These are phyloP conservation scores for Pandemis corylana DNA, from an alignment of 2,888 invertebrate species.

Conservation along the genomic window DNA sequence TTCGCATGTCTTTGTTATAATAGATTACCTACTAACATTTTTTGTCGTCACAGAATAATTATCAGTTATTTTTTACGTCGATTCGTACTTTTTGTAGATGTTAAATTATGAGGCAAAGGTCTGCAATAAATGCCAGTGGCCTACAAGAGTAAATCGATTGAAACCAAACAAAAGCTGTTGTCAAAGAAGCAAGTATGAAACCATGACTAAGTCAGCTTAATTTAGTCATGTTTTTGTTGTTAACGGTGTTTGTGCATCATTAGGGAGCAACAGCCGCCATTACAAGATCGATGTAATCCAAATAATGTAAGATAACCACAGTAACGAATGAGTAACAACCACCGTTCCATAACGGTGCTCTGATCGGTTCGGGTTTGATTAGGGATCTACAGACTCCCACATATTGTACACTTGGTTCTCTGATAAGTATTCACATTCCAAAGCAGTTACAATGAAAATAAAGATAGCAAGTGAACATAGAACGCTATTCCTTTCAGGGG, in stretches of 20 bases:
- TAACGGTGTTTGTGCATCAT: slow-evolving; percentile 12
- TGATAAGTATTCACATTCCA: too few relatives aligned
- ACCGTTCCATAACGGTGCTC: slow-evolving; percentile 28
- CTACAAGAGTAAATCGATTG: background rate
- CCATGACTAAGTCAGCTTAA: slow-evolving; percentile 23
- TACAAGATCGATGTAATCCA: slow-evolving; percentile 24
- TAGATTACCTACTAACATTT: background rate
- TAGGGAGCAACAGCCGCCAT: slow-evolving; percentile 16
- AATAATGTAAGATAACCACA: slow-evolving; percentile 32
- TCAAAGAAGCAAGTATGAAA: background rate
- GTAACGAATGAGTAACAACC: slow-evolving; percentile 24
- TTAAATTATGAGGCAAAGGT: background rate
- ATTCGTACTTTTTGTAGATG: background rate
- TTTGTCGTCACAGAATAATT: background rate
- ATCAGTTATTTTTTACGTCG: background rate
- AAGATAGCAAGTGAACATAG: too few relatives aligned
- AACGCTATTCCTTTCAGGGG: too few relatives aligned
- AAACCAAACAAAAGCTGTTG: background rate
- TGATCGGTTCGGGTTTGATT: slow-evolving; percentile 9
- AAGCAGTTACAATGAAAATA: too few relatives aligned
- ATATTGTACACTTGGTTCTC: background rate
- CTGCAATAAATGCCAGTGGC: background rate
- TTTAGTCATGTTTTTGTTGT: slow-evolving; percentile 28
- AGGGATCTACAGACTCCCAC: slow-evolving; percentile 27
- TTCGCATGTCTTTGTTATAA: slow-evolving; percentile 37